Conservation (phyloP, 2,797 vertebrate species). For the Lycodopsis pacificus region DNA sequence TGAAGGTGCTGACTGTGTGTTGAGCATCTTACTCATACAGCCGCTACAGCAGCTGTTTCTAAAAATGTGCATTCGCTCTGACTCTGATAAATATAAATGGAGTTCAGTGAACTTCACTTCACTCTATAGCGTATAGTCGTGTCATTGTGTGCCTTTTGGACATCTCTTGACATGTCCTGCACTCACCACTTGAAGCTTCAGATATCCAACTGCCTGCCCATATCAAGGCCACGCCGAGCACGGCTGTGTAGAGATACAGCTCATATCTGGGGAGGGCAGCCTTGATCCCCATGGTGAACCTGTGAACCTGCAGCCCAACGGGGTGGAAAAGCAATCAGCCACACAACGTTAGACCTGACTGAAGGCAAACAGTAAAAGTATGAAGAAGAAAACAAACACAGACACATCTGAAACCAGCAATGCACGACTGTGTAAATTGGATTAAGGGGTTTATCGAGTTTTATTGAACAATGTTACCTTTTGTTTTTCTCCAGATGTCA, state of each 20-base stretch:
- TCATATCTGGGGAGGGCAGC: conserved; percentile 89
- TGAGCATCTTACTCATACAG: background rate
- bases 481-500: background rate
- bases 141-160: conserved; percentile 5
- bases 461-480: background rate
- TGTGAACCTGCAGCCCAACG: conserved; percentile 48
- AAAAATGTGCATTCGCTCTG: background rate
- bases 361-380: background rate
- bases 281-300: conserved; percentile 90
- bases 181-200: conserved; percentile 92
- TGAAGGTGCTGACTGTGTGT: background rate
- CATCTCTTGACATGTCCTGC: conserved; percentile 21
- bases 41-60: background rate
- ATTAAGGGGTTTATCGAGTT: background rate
- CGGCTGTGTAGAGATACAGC: conserved; percentile 91
- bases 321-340: conserved; percentile 34
- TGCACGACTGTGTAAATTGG: background rate
- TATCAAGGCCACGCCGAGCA: conserved; percentile 86
- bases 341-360: conserved; percentile 21
- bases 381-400: background rate
- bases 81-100: background rate
- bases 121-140: background rate
- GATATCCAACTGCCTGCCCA: conserved; percentile 92
- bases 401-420: background rate
- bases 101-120: background rate